Base-by-base conservation (phyloP, 2,797 vertebrate genomes). In the Smutsia gigantea region DNA sequence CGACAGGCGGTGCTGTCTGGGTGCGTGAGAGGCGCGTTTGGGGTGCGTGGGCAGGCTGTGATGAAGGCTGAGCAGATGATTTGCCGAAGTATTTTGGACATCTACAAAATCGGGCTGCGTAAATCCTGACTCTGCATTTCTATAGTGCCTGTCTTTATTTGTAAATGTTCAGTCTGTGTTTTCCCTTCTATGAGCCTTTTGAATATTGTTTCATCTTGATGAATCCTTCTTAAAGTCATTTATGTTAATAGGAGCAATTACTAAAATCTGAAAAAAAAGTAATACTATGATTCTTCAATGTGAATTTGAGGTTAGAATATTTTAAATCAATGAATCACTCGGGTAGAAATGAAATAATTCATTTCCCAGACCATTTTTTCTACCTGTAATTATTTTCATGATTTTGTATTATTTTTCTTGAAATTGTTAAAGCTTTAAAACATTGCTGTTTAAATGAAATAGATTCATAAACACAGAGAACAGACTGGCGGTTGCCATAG, bases 321-420 rank as follows among this genome's bases (percentile, higher is more conserved):
- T 93, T 94, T 74, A 90, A 81, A 78, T n/a, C 31, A 74, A 61
- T 68, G 25, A 85, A 69, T 82, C 18, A 64, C 10, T 88, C 19
- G 72, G n/a, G 27, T 77, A 85, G 83, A 92, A 90, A 90, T 72
- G 53, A 93, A 89, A 64, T 66, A 87, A 55, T 75, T 88, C 9
- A 31, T 29, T 31, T 55, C 7, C 12, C 53, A 9, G 59, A 27
- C 0, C 4, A 19, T 84, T 18, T 78, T 57, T 66, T 49, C 84
- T 78, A 29, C 55, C 63, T 46, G 23, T 83, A 91, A 83, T 68
- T 69, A n/a, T 77, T 91, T 83, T 94, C n/a, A 69, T 93, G 71
- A 64, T 77, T 78, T 93, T 4, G 19, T 66, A 12, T 66, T 69
- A n/a, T 71, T 87, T 19, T 75, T 82, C 53, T 61, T 69, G 12